Conservation (phyloP, 64 coral and sea anemone genomes). For the Astreopora myriophthalma region DNA sequence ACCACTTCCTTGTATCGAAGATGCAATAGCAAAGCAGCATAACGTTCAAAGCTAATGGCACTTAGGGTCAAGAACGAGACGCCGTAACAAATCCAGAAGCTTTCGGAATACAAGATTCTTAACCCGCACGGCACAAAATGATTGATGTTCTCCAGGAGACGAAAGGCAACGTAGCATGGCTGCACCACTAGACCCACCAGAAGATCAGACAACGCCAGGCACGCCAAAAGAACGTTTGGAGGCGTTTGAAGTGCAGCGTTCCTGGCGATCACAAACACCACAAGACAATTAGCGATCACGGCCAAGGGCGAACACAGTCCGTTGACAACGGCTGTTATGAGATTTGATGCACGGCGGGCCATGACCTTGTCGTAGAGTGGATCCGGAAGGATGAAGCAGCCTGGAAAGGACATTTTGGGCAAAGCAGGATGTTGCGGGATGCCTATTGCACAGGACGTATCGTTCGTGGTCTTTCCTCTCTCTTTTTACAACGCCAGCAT, state of each 20-base stretch:
- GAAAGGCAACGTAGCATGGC: constrained; percentile 70
- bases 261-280: constrained; percentile 58
- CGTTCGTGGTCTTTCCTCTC: background rate
- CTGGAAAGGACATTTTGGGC: background rate
- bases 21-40: constrained; percentile 52
- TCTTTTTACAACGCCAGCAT: background rate
- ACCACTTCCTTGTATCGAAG: constrained; percentile 73
- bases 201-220: constrained; percentile 77
- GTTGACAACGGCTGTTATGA: constrained; percentile 76
- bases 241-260: constrained; percentile 58
- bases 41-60: constrained; percentile 77
- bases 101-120: constrained; percentile 81
- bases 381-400: constrained; percentile 71
- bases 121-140: constrained; percentile 74
- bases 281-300: constrained; percentile 61
- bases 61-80: constrained; percentile 77
- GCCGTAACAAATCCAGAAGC: constrained; percentile 91
- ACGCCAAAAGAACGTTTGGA: constrained; percentile 75
- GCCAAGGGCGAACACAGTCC: constrained; percentile 63
- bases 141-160: constrained; percentile 59
- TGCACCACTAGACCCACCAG: constrained; percentile 75
- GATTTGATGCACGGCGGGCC: constrained; percentile 48
- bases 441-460: too few species aligned
- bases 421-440: background rate
- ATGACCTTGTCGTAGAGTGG: constrained; percentile 37